Conservation (phyloP, 1,140 invertebrate genomes). For the Ericerus pela region DNA sequence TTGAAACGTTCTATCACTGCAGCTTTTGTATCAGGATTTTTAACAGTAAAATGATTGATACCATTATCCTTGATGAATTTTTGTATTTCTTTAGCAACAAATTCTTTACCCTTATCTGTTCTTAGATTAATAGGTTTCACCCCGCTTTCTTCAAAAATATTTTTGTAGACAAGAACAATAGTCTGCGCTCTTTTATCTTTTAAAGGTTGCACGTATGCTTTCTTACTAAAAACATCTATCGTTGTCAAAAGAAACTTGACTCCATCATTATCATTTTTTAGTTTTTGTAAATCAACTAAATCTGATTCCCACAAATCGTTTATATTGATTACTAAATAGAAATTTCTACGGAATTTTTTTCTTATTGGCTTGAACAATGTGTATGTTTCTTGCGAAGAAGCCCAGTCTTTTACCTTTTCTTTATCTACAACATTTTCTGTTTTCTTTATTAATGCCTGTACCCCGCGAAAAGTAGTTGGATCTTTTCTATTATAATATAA, state of each 20-base stretch:
- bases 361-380: conserved; percentile 21
- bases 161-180: conserved; percentile 3
- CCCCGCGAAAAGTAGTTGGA: neutral
- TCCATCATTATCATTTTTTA: conserved; percentile 26
- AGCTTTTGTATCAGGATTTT: conserved; percentile 31
- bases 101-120: conserved; percentile 24
- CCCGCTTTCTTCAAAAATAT: neutral
- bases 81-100: conserved; percentile 22
- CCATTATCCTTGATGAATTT: conserved; percentile 22
- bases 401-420: conserved; percentile 19
- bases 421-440: neutral
- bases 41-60: conserved; percentile 29
- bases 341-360: conserved; percentile 22
- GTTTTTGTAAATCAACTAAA: conserved; percentile 25
- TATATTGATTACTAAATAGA: conserved; percentile 21
- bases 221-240: conserved; percentile 31
- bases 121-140: neutral
- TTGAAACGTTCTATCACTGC: conserved; percentile 32
- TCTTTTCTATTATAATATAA: neutral
- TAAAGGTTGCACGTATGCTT: conserved; percentile 27
- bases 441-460: neutral
- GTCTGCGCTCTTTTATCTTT: conserved; percentile 25
- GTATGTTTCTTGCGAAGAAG: conserved; percentile 21
- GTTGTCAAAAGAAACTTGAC: conserved; percentile 29
- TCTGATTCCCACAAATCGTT: conserved; percentile 32